Conservation (phyloP, 2,113 vertebrate genomes). For the Amblyopsis rosae region DNA sequence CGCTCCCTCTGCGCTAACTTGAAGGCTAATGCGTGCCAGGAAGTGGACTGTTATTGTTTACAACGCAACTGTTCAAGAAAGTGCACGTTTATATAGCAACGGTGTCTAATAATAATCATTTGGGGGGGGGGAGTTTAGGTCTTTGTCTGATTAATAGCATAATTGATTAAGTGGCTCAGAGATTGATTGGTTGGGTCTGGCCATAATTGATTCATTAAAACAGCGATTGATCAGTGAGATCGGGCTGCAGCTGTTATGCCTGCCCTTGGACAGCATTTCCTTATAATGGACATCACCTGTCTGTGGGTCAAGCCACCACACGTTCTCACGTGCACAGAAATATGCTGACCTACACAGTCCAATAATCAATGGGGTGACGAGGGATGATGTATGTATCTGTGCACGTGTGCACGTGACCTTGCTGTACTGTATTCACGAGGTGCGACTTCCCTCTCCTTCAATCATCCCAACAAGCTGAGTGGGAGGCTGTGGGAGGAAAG, state of each 20-base stretch:
- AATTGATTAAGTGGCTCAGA: constrained; percentile 61
- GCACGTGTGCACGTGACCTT: not conserved
- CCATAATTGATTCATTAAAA: constrained; percentile 67
- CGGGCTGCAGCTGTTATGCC: constrained; percentile 63
- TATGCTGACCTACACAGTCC: constrained; percentile 1
- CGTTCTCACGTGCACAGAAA: no score
- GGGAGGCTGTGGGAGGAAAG: constrained; percentile 28
- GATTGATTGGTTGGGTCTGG: constrained; percentile 60
- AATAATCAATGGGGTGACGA: no score
- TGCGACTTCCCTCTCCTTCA: constrained; percentile 35
- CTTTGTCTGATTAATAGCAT: constrained; percentile 53
- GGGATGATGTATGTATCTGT: not conserved
- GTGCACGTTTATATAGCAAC: no score
- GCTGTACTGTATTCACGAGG: not conserved
- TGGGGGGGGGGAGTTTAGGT: constrained; percentile 21
- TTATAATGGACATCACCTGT: constrained; percentile 57
- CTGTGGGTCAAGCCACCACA: no score
- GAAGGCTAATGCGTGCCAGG: no score
- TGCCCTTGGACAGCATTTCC: constrained; percentile 43
- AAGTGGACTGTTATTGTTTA: no score
- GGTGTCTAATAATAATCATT: not conserved
- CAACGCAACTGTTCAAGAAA: no score
- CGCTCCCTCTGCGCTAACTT: no score
- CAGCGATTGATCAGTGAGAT: constrained; percentile 63
- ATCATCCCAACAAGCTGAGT: constrained; percentile 39